These are phyloP conservation scores for Coturnix japonica DNA, from an alignment of 2,113 vertebrate genomes.

Conservation along the genomic window DNA sequence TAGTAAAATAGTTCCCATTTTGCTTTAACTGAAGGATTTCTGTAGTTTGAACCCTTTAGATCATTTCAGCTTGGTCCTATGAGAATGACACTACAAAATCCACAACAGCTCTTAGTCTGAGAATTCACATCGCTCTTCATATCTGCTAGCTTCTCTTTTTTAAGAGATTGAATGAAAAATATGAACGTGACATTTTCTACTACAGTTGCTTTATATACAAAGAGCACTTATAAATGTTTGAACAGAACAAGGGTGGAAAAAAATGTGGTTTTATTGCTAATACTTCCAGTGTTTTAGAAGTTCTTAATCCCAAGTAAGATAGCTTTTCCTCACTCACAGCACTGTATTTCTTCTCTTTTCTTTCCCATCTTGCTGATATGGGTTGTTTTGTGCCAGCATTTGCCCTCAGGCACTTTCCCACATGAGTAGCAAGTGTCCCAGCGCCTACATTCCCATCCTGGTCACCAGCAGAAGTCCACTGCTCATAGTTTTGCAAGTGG, in stretches of 20 bases:
- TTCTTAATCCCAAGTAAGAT: background rate
- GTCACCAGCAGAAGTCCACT: background rate
- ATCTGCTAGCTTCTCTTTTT: background rate
- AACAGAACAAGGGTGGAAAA: background rate
- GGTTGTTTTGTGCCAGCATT: background rate
- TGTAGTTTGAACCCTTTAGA: background rate
- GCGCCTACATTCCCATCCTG: background rate
- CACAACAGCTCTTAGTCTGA: background rate
- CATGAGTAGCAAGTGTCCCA: background rate
- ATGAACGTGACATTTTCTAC: background rate
- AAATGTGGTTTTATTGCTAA: background rate
- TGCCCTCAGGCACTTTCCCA: fast-evolving
- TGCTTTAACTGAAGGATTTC: background rate
- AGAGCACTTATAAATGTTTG: background rate
- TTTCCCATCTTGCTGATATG: background rate
- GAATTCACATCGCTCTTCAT: background rate
- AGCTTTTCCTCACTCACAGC: background rate
- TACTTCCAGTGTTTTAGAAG: background rate
- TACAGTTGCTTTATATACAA: background rate
- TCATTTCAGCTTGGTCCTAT: background rate
- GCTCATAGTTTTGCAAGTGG: background rate
- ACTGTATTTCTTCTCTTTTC: background rate
- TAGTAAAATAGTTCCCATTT: background rate
- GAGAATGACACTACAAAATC: background rate
- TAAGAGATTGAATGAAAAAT: background rate